Conservation (phyloP, 2,113 vertebrate species). For the Propithecus coquereli region DNA sequence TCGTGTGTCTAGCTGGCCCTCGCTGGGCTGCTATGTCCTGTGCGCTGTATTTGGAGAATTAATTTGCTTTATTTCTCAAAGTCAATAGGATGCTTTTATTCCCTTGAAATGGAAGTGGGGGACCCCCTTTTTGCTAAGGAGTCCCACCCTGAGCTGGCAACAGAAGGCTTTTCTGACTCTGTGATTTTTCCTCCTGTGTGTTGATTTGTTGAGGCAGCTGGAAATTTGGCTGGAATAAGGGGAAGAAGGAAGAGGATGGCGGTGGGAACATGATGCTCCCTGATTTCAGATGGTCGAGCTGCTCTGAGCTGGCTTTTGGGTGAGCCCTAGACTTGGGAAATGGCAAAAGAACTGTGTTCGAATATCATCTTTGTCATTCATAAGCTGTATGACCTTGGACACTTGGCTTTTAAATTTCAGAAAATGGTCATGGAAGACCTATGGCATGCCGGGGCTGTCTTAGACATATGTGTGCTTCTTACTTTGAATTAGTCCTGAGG, state of each 20-base stretch:
- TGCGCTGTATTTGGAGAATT: conserved; percentile 42
- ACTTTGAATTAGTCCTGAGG: neutral
- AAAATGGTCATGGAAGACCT: neutral
- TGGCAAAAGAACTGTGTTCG: neutral
- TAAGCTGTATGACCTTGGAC: conserved; percentile 27
- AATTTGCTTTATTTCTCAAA: conserved; percentile 39
- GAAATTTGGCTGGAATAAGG: neutral
- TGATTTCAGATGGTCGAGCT: neutral
- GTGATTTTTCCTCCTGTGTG: neutral
- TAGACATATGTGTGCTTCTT: neutral
- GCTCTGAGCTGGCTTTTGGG: neutral
- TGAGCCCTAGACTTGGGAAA: neutral
- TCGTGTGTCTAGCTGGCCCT: neutral
- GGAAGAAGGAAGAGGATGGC: neutral
- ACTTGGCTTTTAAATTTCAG: neutral
- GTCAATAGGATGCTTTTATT: conserved; percentile 12
- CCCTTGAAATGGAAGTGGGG: neutral
- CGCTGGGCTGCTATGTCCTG: neutral
- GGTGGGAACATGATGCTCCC: neutral
- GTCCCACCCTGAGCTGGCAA: neutral
- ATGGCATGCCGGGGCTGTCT: neutral
- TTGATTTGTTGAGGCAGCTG: neutral
- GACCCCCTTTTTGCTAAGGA: neutral
- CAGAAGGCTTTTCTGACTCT: neutral
- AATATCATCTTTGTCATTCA: conserved; percentile 8